phyloP scores from a whole-genome alignment of 2,888 invertebrate species.

The Athrips mouffetella region DNA sequence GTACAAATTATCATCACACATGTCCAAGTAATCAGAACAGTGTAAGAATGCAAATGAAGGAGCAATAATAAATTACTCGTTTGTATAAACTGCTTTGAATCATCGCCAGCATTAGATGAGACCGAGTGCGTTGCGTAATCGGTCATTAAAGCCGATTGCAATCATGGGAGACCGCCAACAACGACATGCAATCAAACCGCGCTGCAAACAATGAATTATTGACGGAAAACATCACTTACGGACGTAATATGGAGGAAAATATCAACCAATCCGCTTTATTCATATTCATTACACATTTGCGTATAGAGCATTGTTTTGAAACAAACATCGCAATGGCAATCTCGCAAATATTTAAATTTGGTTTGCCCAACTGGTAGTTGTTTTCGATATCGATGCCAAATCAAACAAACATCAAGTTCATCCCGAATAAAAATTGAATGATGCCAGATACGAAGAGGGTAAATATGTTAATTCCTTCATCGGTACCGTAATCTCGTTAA shows the following conservation, averaged over 20 bases:
- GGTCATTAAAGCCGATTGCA: conserved; percentile 53
- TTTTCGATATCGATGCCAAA: too few species aligned
- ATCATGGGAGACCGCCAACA: conserved; percentile 34
- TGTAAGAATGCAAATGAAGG: conserved; percentile 18
- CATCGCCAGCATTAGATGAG: conserved; percentile 52
- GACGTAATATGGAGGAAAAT: conserved; percentile 10
- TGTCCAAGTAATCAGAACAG: conserved; percentile 8
- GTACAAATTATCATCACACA: too few species aligned
- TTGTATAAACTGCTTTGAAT: conserved; percentile 47
- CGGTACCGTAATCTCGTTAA: conserved; percentile 68
- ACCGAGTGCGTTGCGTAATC: conserved; percentile 55
- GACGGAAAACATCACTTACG: conserved; percentile 18
- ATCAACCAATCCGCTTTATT: conserved; percentile 7
- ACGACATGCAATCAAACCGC: conserved; percentile 32
- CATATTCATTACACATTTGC: not conserved
- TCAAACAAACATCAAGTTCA: too few species aligned
- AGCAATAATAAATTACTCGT: conserved; percentile 29
- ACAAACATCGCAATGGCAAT: not conserved
- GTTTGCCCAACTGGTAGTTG: not conserved
- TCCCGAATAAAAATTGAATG: too few species aligned
- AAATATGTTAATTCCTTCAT: conserved; percentile 49
- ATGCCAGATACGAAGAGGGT: conserved; percentile 36
- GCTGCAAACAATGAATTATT: conserved; percentile 27
- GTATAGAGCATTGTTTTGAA: not conserved
- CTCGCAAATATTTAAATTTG: not conserved